Percentiles rank a stretch among this genome's conserved stretches.
These are phyloP conservation scores for Halictus ligatus DNA, from an alignment of 2,888 invertebrate genomes.

Conservation along the genomic window DNA sequence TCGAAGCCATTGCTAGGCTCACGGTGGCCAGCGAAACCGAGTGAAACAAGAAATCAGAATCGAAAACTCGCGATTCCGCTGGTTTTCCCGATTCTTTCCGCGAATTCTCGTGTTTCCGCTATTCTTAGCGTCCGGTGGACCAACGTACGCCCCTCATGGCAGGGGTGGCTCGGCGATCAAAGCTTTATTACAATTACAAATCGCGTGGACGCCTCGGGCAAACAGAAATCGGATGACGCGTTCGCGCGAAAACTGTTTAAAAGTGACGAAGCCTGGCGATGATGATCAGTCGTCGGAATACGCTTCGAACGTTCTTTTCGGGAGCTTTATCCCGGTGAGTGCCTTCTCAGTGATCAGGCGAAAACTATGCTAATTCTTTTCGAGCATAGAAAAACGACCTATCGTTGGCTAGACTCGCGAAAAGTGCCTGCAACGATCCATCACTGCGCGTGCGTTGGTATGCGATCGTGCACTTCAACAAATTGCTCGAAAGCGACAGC, in stretches of 20 bases:
- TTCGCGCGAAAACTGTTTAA: conserved; percentile 5
- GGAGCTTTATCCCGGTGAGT: conserved; percentile 26
- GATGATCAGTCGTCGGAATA: conserved; percentile 14
- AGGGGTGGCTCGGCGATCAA: conserved; percentile 11
- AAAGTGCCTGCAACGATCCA: no score
- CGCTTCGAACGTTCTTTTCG: not conserved
- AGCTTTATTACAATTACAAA: conserved; percentile 38
- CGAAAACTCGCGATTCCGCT: conserved; percentile 1
- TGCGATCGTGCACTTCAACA: no score
- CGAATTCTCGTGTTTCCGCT: not conserved
- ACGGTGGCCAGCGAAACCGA: not conserved
- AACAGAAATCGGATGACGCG: conserved; percentile 17
- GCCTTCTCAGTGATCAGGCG: not conserved
- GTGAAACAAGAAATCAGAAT: not conserved
- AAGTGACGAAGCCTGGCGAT: conserved; percentile 20
- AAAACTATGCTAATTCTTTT: not conserved
- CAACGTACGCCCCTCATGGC: not conserved
- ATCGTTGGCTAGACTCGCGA: no score
- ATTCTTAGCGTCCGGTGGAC: not conserved
- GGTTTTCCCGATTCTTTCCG: conserved; percentile 5
- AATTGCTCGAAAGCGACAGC: no score
- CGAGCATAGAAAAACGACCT: not conserved
- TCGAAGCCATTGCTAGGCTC: not conserved
- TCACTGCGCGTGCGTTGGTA: no score
- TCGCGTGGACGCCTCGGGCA: conserved; percentile 14